Evolutionary conservation across 2,113 vertebrate genomes (phyloP).

Genomic region (Microtus pennsylvanicus): DNA sequence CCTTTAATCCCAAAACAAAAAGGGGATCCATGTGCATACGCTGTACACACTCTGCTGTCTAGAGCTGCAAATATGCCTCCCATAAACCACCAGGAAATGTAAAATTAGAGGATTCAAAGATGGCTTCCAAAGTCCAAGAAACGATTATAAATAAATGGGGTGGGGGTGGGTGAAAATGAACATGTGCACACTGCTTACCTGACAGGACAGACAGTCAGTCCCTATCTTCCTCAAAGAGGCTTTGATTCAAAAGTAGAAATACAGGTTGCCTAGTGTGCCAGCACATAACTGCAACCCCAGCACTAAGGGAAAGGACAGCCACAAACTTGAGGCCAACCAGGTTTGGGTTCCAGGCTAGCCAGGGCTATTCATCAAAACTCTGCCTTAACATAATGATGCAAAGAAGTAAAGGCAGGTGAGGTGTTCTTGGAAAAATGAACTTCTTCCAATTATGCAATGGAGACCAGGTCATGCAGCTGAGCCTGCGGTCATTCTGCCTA

Average conservation of each 20-base stretch:
- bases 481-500: slow-evolving; percentile 76
- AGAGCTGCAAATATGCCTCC: not conserved
- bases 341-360: not conserved
- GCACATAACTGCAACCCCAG: no score
- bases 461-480: not conserved
- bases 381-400: not conserved
- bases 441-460: not conserved
- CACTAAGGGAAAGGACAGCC: not conserved
- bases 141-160: not conserved
- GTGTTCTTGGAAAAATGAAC: not conserved
- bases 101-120: slow-evolving; percentile 46
- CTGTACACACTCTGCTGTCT: not conserved
- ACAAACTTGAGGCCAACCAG: not conserved
- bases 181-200: not conserved
- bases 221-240: not conserved
- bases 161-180: not conserved
- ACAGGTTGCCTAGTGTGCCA: not conserved
- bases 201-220: not conserved
- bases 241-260: not conserved
- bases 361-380: not conserved
- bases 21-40: not conserved
- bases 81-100: slow-evolving; percentile 10
- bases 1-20: no score
- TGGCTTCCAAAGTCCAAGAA: not conserved
- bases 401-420: not conserved